Conservation (phyloP, 2,888 invertebrate species). For the Drosophila recens region DNA sequence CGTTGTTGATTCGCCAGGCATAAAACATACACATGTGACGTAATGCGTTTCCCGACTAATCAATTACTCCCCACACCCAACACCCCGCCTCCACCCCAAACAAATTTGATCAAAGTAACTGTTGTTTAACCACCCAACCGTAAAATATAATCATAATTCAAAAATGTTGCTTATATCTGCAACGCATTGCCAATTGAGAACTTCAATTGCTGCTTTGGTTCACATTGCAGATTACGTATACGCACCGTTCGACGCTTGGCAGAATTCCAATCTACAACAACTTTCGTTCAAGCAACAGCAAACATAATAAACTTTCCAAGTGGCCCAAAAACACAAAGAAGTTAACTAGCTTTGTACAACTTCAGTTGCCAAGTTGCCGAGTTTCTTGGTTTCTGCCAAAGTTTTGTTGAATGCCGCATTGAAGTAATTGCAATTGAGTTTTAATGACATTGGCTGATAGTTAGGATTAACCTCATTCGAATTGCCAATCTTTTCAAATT, state of each 20-base stretch:
- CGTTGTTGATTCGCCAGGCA: conserved; percentile 48
- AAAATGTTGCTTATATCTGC: conserved; percentile 12
- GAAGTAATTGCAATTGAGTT: conserved; percentile 27
- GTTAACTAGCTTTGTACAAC: conserved; percentile 26
- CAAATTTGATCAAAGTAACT: conserved; percentile 43
- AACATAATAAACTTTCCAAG: conserved; percentile 20
- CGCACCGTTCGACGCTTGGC: conserved; percentile 32
- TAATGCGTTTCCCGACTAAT: conserved; percentile 31
- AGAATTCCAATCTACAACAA: conserved; percentile 25
- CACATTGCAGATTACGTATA: conserved; percentile 46
- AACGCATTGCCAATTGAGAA: conserved; percentile 28
- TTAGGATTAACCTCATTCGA: background rate
- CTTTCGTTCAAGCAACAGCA: conserved; percentile 12
- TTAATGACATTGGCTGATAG: conserved; percentile 29
- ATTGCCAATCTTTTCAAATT: background rate
- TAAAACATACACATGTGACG: conserved; percentile 38
- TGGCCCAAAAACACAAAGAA: conserved; percentile 4
- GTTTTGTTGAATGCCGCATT: conserved; percentile 1
- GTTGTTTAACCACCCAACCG: conserved; percentile 27
- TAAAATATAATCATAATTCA: conserved; percentile 53
- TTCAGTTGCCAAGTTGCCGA: conserved; percentile 18
- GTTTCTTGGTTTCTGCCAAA: background rate
- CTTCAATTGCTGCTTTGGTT: conserved; percentile 33
- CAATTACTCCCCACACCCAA: conserved; percentile 23
- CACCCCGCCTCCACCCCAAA: background rate